A percentile compares a stretch with the other conserved stretches of the same genome.
phyloP scores from a whole-genome alignment of 1,140 invertebrate species.

The Eriocheir sinensis region DNA sequence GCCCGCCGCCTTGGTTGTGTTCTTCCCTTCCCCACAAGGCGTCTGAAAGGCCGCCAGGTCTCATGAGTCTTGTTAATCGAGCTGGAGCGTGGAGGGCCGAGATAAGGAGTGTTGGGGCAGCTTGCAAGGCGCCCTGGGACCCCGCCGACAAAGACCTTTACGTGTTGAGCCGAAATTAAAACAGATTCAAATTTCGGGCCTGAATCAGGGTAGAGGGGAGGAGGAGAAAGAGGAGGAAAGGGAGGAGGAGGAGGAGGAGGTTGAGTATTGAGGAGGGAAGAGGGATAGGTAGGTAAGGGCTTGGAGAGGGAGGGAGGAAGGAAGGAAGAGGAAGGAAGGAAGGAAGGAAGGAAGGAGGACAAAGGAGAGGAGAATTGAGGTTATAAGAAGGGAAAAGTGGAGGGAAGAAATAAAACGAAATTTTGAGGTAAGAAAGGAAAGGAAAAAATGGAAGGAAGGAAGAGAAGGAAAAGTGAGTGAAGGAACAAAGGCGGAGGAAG shows the following conservation, averaged over 20 bases:
- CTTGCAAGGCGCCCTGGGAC: constrained; percentile 63
- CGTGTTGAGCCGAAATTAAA: constrained; percentile 79
- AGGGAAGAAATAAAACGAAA: no score
- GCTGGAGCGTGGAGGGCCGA: constrained; percentile 75
- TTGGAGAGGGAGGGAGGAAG: neutral
- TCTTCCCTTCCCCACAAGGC: constrained; percentile 70
- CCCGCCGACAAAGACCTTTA: constrained; percentile 76
- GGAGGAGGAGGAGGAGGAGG: neutral
- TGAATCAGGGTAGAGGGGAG: constrained; percentile 44
- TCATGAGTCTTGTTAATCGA: constrained; percentile 79
- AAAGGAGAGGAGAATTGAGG: no score
- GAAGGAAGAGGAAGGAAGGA: no score
- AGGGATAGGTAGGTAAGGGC: neutral
- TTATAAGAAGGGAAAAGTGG: no score
- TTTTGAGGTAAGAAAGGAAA: no score
- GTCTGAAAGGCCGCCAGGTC: constrained; percentile 70
- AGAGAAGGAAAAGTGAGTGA: no score
- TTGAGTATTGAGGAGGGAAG: neutral
- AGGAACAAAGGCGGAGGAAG: no score
- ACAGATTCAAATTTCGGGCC: constrained; percentile 78
- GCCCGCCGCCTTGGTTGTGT: constrained; percentile 61
- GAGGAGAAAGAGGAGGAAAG: neutral
- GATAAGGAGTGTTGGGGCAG: constrained; percentile 78
- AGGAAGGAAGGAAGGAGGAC: no score
- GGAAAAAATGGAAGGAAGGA: no score